Percentiles rank a stretch among this genome's conserved stretches.
Conservation (phyloP, 2,888 invertebrate species). For the Cotesia congregata region DNA sequence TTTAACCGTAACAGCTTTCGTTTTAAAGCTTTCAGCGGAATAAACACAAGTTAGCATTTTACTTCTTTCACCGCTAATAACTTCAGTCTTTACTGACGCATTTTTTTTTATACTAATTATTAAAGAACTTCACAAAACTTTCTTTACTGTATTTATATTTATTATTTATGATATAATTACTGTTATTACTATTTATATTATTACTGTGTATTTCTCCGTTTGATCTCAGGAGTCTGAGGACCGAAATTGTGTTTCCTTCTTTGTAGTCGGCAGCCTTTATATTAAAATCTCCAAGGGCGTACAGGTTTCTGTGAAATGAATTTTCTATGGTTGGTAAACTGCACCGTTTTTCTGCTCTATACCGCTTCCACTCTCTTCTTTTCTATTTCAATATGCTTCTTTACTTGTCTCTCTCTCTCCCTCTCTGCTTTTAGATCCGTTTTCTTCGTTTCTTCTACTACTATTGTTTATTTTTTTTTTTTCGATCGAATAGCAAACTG, state of each 20-base stretch:
- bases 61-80: neutral
- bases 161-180: too few relatives aligned
- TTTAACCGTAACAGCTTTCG: conserved; percentile 62
- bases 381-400: neutral
- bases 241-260: neutral
- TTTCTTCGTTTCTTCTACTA: neutral
- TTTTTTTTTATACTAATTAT: neutral
- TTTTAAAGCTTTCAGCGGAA: conserved; percentile 65
- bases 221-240: neutral
- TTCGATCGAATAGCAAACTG: neutral
- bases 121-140: too few relatives aligned
- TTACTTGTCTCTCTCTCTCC: neutral
- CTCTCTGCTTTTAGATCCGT: neutral
- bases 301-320: conserved; percentile 10
- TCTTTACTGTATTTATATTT: too few relatives aligned
- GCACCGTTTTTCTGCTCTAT: neutral
- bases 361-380: neutral
- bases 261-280: neutral
- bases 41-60: conserved; percentile 67
- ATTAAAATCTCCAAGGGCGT: neutral
- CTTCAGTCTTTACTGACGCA: conserved; percentile 13
- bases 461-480: conserved; percentile 15
- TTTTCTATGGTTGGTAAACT: conserved; percentile 4
- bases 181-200: too few relatives aligned
- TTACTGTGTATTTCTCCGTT: too few relatives aligned